Base-by-base conservation (phyloP, 2,888 invertebrate genomes). In the Salpingus planirostris region DNA sequence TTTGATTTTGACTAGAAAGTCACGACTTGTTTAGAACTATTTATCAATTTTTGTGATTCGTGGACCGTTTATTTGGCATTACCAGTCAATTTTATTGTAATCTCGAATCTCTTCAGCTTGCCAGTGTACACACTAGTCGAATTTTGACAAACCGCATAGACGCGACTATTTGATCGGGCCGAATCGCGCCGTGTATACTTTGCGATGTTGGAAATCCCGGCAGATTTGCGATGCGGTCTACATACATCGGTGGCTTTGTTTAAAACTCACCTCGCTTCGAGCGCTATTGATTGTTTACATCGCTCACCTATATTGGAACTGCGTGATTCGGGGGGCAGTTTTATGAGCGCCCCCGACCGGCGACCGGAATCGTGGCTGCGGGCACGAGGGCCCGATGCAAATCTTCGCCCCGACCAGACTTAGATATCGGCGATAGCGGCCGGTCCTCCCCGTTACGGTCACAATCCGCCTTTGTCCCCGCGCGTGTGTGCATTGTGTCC, bases 241-340 rank as follows among this genome's bases (percentile, higher is more conserved):
- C 31, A 29, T 26, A n/a, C n/a, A 18, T 5, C 35, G 29, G 34
- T 27, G 34, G 43, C 36, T 45, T 47, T 47, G 42, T 47, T 42
- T 42, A 46, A 44, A 44, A 40, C 42, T 47, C 38, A 39, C 37
- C 37, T 36, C 41, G 46, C 46, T 42, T 27, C 32, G 21, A 40
- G 45, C 46, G 36, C 41, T 50, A 48, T 49, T 44, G 51, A 52
- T 47, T 52, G 52, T 50, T 52, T 52, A 47, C 49, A 45, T 46
- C 50, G 46, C 44, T 55, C 49, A 54, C 55, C 55, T 55, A 55
- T 52, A 52, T 52, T 52, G 53, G 50, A 54, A 53, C 50, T 18
- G 18, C n/a, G n/a, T 18, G 18, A 18, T 8, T 18, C 18, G 52
- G 49, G 46, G 48, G 54, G 50, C 49, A 52, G 49, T 54, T 54